These are phyloP conservation scores for Brachypterus glaber DNA, from an alignment of 2,888 invertebrate genomes.

Conservation along the genomic window DNA sequence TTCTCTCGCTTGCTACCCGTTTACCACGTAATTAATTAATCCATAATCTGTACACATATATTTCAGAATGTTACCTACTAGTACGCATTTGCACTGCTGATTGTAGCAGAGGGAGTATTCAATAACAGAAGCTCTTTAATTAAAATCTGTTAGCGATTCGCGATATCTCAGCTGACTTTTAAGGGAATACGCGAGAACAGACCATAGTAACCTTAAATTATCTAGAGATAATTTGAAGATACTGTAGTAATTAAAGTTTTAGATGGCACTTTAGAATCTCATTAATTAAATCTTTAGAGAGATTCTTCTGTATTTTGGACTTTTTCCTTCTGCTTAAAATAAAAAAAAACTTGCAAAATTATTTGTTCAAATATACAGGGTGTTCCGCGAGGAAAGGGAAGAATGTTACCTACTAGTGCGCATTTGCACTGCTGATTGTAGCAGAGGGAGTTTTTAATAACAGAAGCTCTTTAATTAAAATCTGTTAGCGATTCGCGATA, in stretches of 20 bases:
- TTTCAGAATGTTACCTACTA: constrained; percentile 22
- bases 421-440: constrained; percentile 21
- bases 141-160: constrained; percentile 15
- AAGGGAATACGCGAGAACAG: too few relatives aligned
- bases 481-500: constrained; percentile 12
- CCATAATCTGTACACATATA: constrained; percentile 37
- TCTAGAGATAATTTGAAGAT: too few relatives aligned
- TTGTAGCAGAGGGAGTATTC: constrained; percentile 22
- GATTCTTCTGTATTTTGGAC: too few relatives aligned
- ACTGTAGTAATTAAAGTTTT: too few relatives aligned
- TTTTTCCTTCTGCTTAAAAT: too few relatives aligned
- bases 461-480: constrained; percentile 15
- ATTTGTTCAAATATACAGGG: too few relatives aligned
- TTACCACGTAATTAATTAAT: constrained; percentile 40
- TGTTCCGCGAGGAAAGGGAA: too few relatives aligned
- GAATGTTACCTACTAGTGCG: constrained; percentile 18
- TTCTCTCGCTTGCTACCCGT: constrained; percentile 37
- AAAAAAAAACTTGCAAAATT: too few relatives aligned
- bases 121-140: constrained; percentile 14
- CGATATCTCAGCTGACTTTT: too few relatives aligned
- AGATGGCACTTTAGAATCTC: too few relatives aligned
- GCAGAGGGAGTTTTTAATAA: constrained; percentile 21
- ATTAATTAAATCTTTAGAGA: too few relatives aligned
- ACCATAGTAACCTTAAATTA: too few relatives aligned
- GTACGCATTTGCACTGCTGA: constrained; percentile 20